Conservation (phyloP, 1,140 invertebrate genomes). For the Cepaea nemoralis region DNA sequence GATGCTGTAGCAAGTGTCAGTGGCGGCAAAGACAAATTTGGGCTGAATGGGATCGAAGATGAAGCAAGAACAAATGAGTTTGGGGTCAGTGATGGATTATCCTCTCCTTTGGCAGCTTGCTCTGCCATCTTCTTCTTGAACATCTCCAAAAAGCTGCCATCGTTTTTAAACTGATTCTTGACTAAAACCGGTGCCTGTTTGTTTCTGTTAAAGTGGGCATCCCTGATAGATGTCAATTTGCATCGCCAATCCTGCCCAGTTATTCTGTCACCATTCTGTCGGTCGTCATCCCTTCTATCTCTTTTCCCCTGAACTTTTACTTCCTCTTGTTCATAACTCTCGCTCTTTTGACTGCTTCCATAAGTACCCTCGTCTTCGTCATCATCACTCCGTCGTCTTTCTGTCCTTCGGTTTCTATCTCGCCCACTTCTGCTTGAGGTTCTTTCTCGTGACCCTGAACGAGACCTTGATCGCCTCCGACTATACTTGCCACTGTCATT, state of each 20-base stretch:
- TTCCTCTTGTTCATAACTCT: background rate
- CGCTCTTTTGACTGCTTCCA: background rate
- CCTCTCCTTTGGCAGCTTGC: conserved; percentile 48
- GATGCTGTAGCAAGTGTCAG: conserved; percentile 20
- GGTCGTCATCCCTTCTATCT: background rate
- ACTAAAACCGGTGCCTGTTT: conserved; percentile 5
- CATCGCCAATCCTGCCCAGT: conserved; percentile 16
- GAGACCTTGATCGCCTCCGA: conserved; percentile 27
- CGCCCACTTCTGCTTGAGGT: background rate
- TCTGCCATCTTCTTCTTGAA: conserved; percentile 52
- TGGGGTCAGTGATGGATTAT: background rate
- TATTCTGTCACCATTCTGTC: conserved; percentile 1
- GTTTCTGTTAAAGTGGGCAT: conserved; percentile 23
- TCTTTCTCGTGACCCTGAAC: conserved; percentile 12
- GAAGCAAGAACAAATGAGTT: conserved; percentile 30
- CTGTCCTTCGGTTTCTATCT: background rate
- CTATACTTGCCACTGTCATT: background rate
- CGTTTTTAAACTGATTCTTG: conserved; percentile 49
- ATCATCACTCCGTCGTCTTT: background rate
- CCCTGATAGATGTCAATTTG: conserved; percentile 22
- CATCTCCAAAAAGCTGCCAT: conserved; percentile 56
- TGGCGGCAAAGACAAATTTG: conserved; percentile 23
- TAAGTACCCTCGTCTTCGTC: background rate
- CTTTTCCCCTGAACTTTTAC: background rate
- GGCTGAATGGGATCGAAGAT: conserved; percentile 22